Percentiles rank a stretch among this genome's conserved stretches.
Conservation (phyloP, 2,113 vertebrate genomes). For the Hassar affinis region DNA sequence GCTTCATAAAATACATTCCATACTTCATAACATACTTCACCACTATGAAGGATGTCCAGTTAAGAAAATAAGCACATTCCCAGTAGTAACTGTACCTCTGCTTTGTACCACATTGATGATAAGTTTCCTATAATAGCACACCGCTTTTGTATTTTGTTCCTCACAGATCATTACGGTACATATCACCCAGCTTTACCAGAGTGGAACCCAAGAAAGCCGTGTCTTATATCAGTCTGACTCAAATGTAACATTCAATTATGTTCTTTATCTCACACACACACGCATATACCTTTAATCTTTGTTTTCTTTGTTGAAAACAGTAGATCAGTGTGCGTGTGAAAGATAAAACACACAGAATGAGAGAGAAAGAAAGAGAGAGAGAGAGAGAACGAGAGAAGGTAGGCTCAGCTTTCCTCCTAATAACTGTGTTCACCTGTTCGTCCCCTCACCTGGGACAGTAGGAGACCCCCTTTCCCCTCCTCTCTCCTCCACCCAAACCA, state of each 20-base stretch:
- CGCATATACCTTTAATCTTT: constrained; percentile 11
- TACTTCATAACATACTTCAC: no score
- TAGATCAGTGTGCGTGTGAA: constrained; percentile 22
- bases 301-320: constrained; percentile 13
- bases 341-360: constrained; percentile 44
- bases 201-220: constrained; percentile 1
- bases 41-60: no score
- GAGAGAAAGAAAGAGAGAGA: constrained; percentile 39
- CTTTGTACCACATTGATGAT: background rate
- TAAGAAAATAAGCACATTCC: background rate
- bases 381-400: constrained; percentile 53
- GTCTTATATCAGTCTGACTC: constrained; percentile 8
- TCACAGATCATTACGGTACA: constrained; percentile 1
- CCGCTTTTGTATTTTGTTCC: background rate
- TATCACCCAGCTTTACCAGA: constrained; percentile 1
- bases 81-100: background rate
- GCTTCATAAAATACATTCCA: no score
- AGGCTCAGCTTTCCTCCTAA: constrained; percentile 75
- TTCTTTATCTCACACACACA: constrained; percentile 9
- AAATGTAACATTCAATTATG: constrained; percentile 9
- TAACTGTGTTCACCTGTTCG: constrained; percentile 73
- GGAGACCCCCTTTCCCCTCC: constrained; percentile 51
- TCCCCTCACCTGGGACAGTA: constrained; percentile 73
- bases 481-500: constrained; percentile 16
- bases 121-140: background rate